These are phyloP conservation scores for Synchiropus splendidus DNA, from an alignment of 2,113 vertebrate species.

Conservation along the genomic window DNA sequence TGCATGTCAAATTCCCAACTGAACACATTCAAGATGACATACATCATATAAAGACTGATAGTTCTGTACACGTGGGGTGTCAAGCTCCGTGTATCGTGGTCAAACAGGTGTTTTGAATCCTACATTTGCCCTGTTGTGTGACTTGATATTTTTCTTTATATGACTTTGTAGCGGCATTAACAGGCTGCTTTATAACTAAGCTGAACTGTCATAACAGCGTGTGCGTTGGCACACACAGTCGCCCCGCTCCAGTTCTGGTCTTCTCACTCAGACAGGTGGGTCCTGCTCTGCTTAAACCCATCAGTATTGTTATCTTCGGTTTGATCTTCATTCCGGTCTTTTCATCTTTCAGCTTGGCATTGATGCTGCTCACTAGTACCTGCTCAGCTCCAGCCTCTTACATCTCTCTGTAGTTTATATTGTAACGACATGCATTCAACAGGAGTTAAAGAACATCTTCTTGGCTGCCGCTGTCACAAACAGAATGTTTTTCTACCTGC, in stretches of 20 bases:
- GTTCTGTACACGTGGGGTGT: too few relatives aligned
- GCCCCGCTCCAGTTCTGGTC: too few relatives aligned
- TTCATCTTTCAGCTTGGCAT: slow-evolving; percentile 7
- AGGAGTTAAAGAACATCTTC: slow-evolving; percentile 8
- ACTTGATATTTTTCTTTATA: too few relatives aligned
- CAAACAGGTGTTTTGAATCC: too few relatives aligned
- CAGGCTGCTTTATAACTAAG: slow-evolving; percentile 1
- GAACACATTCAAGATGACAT: too few relatives aligned
- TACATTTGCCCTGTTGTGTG: too few relatives aligned
- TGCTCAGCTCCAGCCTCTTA: background rate
- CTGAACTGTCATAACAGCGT: background rate
- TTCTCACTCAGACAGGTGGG: background rate
- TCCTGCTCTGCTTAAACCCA: slow-evolving; percentile 28
- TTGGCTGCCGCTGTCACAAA: background rate
- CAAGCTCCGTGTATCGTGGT: background rate
- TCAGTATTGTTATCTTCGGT: slow-evolving; percentile 19
- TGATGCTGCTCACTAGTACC: slow-evolving; percentile 2
- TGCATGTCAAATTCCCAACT: too few relatives aligned
- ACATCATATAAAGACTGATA: too few relatives aligned
- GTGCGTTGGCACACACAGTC: too few relatives aligned
- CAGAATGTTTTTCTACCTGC: slow-evolving; percentile 23
- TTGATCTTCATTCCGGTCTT: slow-evolving; percentile 6
- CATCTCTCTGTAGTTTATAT: slow-evolving; percentile 5
- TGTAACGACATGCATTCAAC: slow-evolving; percentile 12
- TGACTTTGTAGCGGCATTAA: slow-evolving; percentile 11